Base-by-base conservation (phyloP, 1,140 invertebrate genomes). In the Adelges cooleyi region DNA sequence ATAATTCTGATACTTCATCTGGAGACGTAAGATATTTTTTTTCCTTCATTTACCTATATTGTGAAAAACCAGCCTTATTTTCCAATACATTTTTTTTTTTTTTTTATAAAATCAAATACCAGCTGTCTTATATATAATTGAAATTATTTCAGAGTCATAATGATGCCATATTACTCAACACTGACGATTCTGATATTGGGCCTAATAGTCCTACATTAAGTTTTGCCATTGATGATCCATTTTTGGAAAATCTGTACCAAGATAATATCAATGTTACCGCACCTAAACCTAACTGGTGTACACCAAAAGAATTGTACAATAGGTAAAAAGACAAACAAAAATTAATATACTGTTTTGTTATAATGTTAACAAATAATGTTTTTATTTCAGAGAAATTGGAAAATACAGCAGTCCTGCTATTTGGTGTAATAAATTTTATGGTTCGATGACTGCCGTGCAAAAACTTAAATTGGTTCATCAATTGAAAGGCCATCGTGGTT, bases 401-500 rank as follows among this genome's bases (percentile, higher is more conserved):
- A 10, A 27, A 3, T 59, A 59, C 44, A 44, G 44, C 3, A 18
- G 2, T 1, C 22, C 11, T 27, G 9, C 40, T 17, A 27, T 6
- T 8, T 59, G 54, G 54, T 3, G 22, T 59, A 49, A 36, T 48
- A 67, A 67, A 13, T 44, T 56, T 38, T 90, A 90, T 72, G 86
- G 85, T 9, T 92, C 90, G 20, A 77, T 92, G 23, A 83, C 89
- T 71, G 83, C 83, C 69, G 87, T 92, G 8, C 84, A 94, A 74
- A 82, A 88, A 67, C 76, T 97, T 70, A 82, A 92, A 72, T 77
- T 92, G 29, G 82, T 86, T 74, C 82, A 85, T 69, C 84, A 85
- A 73, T 77, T 97, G 71, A 81, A 86, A 33, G 81, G 82, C 68
- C 92, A 96, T 77, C 77, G 78, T 36, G 92, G 92, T 44, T 95